These are phyloP conservation scores for Callithrix jacchus DNA, from an alignment of 2,113 vertebrate species.

Conservation along the genomic window DNA sequence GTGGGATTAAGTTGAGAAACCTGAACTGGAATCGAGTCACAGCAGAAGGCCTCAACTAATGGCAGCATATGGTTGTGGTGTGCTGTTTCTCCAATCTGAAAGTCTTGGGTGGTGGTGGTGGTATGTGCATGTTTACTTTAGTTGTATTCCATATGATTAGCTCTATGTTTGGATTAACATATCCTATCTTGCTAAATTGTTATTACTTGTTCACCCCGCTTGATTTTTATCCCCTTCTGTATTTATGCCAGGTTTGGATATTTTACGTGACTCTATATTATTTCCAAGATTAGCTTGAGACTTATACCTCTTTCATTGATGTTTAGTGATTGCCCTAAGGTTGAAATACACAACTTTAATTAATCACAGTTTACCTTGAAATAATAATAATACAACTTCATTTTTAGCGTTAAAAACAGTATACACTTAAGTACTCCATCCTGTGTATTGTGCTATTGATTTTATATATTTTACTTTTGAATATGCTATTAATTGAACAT, in stretches of 20 bases:
- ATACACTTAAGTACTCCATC: neutral
- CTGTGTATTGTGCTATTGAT: neutral
- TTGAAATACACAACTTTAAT: neutral
- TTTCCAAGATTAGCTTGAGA: too few relatives aligned
- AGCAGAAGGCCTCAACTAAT: neutral
- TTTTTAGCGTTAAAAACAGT: neutral
- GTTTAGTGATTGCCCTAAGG: neutral
- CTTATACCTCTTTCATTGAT: neutral
- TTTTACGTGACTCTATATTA: neutral
- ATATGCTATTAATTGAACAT: neutral
- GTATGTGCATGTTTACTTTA: neutral
- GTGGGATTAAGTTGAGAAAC: neutral
- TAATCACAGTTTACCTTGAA: neutral
- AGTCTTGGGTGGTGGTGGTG: neutral
- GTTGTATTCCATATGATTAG: neutral
- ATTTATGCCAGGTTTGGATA: neutral
- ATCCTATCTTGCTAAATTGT: neutral
- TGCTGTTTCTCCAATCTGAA: neutral
- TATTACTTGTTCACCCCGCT: neutral
- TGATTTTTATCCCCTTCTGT: neutral
- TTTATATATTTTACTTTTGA: neutral
- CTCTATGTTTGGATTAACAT: neutral
- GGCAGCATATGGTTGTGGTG: neutral
- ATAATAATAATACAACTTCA: neutral
- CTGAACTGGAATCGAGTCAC: neutral